Evolutionary conservation across 2,888 invertebrate genomes (phyloP).

Genomic region (Pelosia muscerda): DNA sequence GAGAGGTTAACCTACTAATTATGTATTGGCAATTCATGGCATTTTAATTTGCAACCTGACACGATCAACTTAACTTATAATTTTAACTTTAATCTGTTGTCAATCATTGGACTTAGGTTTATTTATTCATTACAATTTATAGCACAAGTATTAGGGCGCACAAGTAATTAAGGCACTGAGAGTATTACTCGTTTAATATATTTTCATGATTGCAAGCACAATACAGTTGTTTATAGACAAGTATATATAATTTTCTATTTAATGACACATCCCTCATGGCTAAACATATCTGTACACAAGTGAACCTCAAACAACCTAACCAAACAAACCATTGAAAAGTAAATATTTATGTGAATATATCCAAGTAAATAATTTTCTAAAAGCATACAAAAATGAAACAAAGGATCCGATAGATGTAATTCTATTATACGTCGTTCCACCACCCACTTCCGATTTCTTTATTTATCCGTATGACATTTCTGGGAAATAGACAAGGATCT

Average conservation of each 20-base stretch:
- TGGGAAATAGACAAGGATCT: conserved; percentile 22
- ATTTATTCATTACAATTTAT: too few species aligned
- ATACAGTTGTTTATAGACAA: neutral
- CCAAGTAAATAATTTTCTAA: neutral
- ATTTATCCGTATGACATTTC: conserved; percentile 23
- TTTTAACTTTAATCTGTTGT: neutral
- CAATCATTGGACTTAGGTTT: too few species aligned
- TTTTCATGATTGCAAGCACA: too few species aligned
- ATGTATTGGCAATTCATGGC: too few species aligned
- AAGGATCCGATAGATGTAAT: neutral
- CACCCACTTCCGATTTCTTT: conserved; percentile 9
- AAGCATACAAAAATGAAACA: neutral
- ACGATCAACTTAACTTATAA: too few species aligned
- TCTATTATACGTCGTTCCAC: neutral
- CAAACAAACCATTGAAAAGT: neutral
- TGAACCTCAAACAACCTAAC: neutral
- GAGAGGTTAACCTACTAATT: too few species aligned
- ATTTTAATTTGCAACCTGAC: too few species aligned
- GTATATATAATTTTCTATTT: neutral
- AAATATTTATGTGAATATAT: neutral
- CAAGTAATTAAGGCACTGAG: too few species aligned
- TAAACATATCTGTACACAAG: neutral
- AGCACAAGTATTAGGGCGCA: too few species aligned
- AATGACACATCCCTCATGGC: neutral
- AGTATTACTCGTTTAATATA: too few species aligned